Evolutionary conservation across 2,797 vertebrate genomes (phyloP).

Genomic region (Clarias platycephalus): DNA sequence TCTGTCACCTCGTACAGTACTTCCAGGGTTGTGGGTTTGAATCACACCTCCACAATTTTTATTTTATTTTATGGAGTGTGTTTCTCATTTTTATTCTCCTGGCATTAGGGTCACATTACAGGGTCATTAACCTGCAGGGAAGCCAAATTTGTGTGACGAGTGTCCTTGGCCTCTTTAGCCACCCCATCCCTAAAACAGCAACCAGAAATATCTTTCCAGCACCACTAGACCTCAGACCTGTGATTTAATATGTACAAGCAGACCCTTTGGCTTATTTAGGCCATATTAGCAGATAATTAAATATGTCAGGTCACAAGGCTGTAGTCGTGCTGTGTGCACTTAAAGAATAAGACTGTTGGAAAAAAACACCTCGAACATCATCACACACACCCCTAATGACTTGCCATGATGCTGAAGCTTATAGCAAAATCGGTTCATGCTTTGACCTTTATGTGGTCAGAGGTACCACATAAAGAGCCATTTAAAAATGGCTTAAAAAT

Average conservation of each 20-base stretch:
- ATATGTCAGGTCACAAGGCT: slow-evolving; percentile 1
- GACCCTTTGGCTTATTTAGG: background rate
- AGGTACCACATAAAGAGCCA: background rate
- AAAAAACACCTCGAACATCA: background rate
- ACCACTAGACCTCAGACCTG: background rate
- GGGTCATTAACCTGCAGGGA: background rate
- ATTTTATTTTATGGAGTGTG: background rate
- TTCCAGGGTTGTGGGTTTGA: too few relatives aligned
- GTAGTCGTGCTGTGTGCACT: background rate
- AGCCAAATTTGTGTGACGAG: background rate
- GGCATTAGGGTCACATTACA: background rate
- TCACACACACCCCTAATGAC: background rate
- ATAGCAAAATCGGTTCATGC: background rate
- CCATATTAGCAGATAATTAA: background rate
- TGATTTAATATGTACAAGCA: background rate
- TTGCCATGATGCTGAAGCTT: background rate
- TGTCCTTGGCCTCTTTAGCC: background rate
- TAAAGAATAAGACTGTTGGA: background rate
- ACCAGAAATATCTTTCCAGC: background rate
- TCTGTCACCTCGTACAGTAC: too few relatives aligned
- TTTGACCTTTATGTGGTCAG: background rate
- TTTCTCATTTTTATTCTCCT: background rate
- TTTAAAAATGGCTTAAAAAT: background rate
- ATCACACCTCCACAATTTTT: too few relatives aligned
- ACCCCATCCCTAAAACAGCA: background rate